Percentiles rank a stretch among this genome's conserved stretches.
phyloP scores from a whole-genome alignment of 1,140 invertebrate species.

The Temnothorax longispinosus region DNA sequence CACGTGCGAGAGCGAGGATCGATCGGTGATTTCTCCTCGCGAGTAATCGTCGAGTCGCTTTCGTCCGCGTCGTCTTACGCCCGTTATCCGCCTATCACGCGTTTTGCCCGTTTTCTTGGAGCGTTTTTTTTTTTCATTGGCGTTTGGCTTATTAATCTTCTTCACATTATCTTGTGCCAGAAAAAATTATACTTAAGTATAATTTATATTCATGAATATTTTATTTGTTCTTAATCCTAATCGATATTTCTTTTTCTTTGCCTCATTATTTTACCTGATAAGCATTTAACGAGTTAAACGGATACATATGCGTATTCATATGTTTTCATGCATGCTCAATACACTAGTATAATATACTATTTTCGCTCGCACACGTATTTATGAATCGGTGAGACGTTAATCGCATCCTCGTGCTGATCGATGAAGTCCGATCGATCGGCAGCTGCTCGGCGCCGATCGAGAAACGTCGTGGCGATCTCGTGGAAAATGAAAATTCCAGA shows the following conservation, averaged over 20 bases:
- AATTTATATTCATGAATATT: neutral
- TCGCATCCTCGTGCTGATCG: constrained; percentile 18
- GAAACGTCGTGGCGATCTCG: neutral
- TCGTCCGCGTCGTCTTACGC: neutral
- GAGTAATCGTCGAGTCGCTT: neutral
- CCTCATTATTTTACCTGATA: neutral
- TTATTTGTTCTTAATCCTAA: neutral
- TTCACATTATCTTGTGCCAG: no score
- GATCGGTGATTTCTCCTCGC: neutral
- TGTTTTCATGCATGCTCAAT: neutral
- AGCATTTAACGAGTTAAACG: neutral
- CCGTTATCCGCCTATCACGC: neutral
- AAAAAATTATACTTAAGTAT: neutral
- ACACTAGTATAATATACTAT: neutral
- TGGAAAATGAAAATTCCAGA: constrained; percentile 49
- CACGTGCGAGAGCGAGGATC: neutral
- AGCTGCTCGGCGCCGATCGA: neutral
- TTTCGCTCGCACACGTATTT: neutral
- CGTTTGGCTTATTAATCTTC: neutral
- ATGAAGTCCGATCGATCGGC: constrained; percentile 38
- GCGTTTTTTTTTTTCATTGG: neutral
- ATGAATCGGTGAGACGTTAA: constrained; percentile 31
- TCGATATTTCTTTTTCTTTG: neutral
- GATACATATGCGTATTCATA: neutral
- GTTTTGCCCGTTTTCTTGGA: neutral